Conservation (phyloP, 2,888 invertebrate genomes). For the Drosophila fungiperda region DNA sequence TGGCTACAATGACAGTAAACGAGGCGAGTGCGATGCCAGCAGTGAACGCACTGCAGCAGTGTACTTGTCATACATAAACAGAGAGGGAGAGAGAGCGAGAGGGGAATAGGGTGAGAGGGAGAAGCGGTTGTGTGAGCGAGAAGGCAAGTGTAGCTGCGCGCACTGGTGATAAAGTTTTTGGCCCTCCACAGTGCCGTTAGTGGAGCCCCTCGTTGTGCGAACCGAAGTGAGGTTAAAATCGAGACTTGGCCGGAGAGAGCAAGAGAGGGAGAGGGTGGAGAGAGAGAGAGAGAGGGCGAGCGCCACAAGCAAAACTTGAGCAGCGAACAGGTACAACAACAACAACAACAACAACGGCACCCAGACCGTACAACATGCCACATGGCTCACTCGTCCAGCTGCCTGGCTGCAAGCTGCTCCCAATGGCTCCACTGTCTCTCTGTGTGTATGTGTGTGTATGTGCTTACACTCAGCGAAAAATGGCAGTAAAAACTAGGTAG, state of each 20-base stretch:
- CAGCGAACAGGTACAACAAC: slow-evolving; percentile 56
- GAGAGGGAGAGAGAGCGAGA: slow-evolving; percentile 17
- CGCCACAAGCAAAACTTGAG: slow-evolving; percentile 57
- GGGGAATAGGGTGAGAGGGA: slow-evolving; percentile 7
- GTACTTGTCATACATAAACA: slow-evolving; percentile 76
- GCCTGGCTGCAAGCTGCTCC: slow-evolving; percentile 51
- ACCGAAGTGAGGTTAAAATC: slow-evolving; percentile 62
- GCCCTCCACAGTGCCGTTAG: slow-evolving; percentile 77
- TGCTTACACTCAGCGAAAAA: background rate
- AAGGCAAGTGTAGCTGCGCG: slow-evolving; percentile 51
- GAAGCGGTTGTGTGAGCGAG: slow-evolving; percentile 26
- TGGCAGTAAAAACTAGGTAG: background rate
- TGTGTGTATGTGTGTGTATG: slow-evolving; percentile 3
- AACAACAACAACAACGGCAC: slow-evolving; percentile 60
- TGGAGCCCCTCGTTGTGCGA: slow-evolving; percentile 56
- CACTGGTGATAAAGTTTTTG: slow-evolving; percentile 77
- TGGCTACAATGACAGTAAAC: slow-evolving; percentile 71
- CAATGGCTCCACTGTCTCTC: slow-evolving; percentile 14
- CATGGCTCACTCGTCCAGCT: slow-evolving; percentile 56
- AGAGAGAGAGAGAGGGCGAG: background rate
- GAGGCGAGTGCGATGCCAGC: slow-evolving; percentile 45
- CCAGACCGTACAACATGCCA: slow-evolving; percentile 64
- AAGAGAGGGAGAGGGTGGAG: background rate
- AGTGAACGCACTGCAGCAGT: slow-evolving; percentile 72
- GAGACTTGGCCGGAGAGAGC: slow-evolving; percentile 58